phyloP scores from a whole-genome alignment of 2,888 invertebrate genomes.

The Exephanes ischioxanthus region DNA sequence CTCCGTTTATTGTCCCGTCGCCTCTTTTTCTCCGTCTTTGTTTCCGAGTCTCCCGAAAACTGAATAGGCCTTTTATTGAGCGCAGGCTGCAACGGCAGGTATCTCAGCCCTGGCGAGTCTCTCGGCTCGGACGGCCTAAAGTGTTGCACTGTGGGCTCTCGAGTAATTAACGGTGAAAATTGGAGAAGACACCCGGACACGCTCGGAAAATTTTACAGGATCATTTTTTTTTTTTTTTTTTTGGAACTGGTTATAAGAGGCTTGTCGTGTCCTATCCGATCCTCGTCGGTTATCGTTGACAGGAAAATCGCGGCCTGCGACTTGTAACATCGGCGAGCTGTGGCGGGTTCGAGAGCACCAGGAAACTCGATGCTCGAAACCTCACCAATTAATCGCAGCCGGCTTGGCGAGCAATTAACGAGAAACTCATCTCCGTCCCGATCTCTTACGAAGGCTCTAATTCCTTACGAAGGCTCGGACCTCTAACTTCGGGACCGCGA shows the following conservation, averaged over 20 bases:
- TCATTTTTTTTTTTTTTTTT: constrained; percentile 35
- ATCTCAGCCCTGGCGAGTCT: constrained; percentile 4
- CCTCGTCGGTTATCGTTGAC: constrained; percentile 44
- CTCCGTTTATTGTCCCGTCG: constrained; percentile 48
- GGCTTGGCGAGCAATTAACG: constrained; percentile 65
- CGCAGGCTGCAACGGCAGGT: constrained; percentile 61
- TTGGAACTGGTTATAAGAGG: constrained; percentile 2
- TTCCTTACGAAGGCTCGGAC: constrained; percentile 16
- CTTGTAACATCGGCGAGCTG: constrained; percentile 10
- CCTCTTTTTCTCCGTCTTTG: not conserved
- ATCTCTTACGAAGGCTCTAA: constrained; percentile 32
- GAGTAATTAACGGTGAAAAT: constrained; percentile 71
- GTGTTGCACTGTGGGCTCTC: constrained; percentile 51
- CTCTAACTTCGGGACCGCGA: constrained; percentile 36
- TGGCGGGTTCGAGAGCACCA: not conserved
- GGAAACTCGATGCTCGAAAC: constrained; percentile 10
- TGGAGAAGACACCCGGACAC: constrained; percentile 22
- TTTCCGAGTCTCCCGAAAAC: constrained; percentile 20
- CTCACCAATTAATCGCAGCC: constrained; percentile 65
- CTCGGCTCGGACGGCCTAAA: not conserved
- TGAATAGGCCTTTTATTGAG: constrained; percentile 55
- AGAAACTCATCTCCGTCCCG: constrained; percentile 33
- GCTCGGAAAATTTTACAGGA: constrained; percentile 27
- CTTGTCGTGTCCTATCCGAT: constrained; percentile 37
- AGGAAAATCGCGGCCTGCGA: constrained; percentile 39